Evolutionary conservation across 1,140 invertebrate species (phyloP).

Genomic region (Pemphigus obesinymphae): DNA sequence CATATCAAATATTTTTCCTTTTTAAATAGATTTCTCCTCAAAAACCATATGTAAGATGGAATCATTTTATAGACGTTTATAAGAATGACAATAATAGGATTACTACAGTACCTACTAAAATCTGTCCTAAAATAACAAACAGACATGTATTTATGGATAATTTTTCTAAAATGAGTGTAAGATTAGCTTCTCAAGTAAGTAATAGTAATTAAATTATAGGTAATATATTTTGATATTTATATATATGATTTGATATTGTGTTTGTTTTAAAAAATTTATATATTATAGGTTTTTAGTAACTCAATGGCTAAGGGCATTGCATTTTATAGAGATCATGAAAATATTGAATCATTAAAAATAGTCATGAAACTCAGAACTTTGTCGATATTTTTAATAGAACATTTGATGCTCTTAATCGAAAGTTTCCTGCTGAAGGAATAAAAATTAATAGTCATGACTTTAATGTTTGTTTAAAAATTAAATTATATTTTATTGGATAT

Average conservation of each 20-base stretch:
- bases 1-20: too few relatives aligned
- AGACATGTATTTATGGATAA: neutral
- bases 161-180: too few relatives aligned
- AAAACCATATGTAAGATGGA: neutral
- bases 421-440: neutral
- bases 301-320: neutral
- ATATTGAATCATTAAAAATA: neutral
- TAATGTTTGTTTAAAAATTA: neutral
- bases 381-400: neutral
- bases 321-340: neutral
- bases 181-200: too few relatives aligned
- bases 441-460: neutral
- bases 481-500: neutral
- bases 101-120: neutral
- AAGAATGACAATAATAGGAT: neutral
- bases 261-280: neutral
- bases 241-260: neutral
- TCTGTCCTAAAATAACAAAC: neutral
- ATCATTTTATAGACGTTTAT: neutral
- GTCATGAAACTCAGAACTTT: neutral
- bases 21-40: neutral
- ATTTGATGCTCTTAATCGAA: neutral
- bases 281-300: neutral
- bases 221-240: neutral
- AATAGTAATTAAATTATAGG: too few relatives aligned